phyloP scores from a whole-genome alignment of 2,888 invertebrate genomes.

The Geophilus truncorum region DNA sequence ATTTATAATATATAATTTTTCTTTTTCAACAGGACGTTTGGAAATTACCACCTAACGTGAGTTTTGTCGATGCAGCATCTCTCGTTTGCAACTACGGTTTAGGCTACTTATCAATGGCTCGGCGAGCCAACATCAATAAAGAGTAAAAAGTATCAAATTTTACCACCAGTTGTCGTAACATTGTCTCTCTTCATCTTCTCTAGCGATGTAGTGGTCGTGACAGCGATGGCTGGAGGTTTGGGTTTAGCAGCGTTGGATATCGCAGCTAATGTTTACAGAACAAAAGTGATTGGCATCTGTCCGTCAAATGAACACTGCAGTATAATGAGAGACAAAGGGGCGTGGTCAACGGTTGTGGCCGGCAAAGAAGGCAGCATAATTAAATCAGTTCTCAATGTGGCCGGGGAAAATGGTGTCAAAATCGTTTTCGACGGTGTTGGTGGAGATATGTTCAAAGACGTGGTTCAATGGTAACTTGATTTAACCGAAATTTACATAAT shows the following conservation, averaged over 20 bases:
- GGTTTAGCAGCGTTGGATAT: conserved; percentile 63
- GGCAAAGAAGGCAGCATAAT: conserved; percentile 52
- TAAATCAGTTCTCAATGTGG: conserved; percentile 56
- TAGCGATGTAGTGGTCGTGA: conserved; percentile 59
- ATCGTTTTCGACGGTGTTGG: conserved; percentile 63
- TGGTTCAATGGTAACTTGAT: conserved; percentile 56
- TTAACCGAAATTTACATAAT: background rate
- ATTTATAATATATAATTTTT: background rate
- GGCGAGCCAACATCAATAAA: conserved; percentile 50
- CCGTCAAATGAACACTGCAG: conserved; percentile 58
- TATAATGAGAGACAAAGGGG: conserved; percentile 58
- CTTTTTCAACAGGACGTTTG: conserved; percentile 55
- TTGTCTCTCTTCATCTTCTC: conserved; percentile 35
- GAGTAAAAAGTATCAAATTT: conserved; percentile 42
- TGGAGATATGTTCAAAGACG: conserved; percentile 57
- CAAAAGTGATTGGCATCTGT: conserved; percentile 65
- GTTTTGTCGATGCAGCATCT: conserved; percentile 56
- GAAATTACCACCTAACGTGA: conserved; percentile 55
- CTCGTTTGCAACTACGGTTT: conserved; percentile 60
- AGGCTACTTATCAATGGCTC: conserved; percentile 60
- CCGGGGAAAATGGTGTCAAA: conserved; percentile 58
- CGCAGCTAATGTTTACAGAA: conserved; percentile 62
- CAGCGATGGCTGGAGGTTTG: conserved; percentile 60
- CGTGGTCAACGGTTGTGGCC: conserved; percentile 60
- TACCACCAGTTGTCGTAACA: too few relatives aligned